Evolutionary conservation across 2,797 vertebrate species (phyloP).

Genomic region (Paratrypauchen microcephalus): DNA sequence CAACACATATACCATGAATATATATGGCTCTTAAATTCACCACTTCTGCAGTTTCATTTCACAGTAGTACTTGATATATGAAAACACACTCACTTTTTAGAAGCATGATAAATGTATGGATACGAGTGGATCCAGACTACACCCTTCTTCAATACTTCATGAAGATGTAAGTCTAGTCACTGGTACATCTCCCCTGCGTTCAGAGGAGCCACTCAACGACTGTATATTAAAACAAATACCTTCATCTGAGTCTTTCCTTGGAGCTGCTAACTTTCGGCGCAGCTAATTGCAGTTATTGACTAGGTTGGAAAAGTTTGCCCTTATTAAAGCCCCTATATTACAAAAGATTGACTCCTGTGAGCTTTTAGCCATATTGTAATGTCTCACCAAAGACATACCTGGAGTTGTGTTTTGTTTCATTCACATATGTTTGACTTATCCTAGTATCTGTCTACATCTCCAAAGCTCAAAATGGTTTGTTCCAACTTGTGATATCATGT

Average conservation of each 20-base stretch:
- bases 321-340: not conserved
- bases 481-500: too few species aligned
- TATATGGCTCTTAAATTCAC: not conserved
- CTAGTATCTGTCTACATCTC: too few species aligned
- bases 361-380: too few species aligned
- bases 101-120: not conserved
- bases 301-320: not conserved
- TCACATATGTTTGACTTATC: too few species aligned
- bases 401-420: too few species aligned
- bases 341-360: too few species aligned
- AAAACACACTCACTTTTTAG: not conserved
- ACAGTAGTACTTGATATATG: not conserved
- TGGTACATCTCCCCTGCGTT: too few species aligned
- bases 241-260: not conserved
- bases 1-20: not conserved
- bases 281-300: not conserved
- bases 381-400: too few species aligned
- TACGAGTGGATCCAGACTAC: not conserved
- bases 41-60: not conserved
- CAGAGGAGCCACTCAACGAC: not conserved
- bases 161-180: too few species aligned
- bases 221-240: not conserved
- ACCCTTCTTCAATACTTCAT: too few species aligned
- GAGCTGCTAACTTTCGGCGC: not conserved
- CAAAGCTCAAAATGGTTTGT: too few species aligned